Evolutionary conservation across 2,113 vertebrate species (phyloP).

Genomic region (Toxotes jaculatrix): DNA sequence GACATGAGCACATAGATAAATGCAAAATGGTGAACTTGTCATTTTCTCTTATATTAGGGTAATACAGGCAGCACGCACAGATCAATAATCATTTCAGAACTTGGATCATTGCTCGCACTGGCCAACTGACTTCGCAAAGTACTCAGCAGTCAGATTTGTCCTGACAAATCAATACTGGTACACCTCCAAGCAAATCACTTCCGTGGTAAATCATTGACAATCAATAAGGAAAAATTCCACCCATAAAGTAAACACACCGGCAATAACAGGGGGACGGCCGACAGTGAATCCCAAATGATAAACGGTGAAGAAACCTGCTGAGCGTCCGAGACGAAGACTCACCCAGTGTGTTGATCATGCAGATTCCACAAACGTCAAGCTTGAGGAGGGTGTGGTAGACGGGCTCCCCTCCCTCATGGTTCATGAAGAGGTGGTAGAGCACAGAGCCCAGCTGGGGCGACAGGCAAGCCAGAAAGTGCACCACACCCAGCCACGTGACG

Average conservation of each 20-base stretch:
- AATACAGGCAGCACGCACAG: background rate
- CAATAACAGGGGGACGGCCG: constrained; percentile 12
- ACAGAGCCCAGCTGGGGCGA: constrained; percentile 92
- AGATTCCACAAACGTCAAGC: constrained; percentile 94
- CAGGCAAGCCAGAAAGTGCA: constrained; percentile 93
- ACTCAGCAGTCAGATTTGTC: constrained; percentile 39
- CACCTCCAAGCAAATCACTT: constrained; percentile 45
- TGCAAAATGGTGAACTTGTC: constrained; percentile 23
- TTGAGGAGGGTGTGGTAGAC: constrained; percentile 93
- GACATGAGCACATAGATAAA: constrained; percentile 5
- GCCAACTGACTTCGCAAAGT: constrained; percentile 10
- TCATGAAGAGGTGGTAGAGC: constrained; percentile 95
- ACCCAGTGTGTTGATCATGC: constrained; percentile 94
- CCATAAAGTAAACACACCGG: constrained; percentile 28
- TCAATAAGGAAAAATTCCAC: constrained; percentile 49
- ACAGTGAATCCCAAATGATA: background rate
- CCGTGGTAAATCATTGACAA: constrained; percentile 41
- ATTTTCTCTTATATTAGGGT: background rate
- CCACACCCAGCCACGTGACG: constrained; percentile 91
- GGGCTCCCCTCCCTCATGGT: constrained; percentile 90
- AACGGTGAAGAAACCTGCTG: background rate
- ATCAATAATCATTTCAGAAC: constrained; percentile 51
- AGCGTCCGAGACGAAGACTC: background rate
- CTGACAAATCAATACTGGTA: constrained; percentile 44
- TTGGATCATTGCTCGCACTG: constrained; percentile 21